A percentile compares a stretch with the other conserved stretches of the same genome.
Evolutionary conservation across 1,140 invertebrate genomes (phyloP).

Genomic region (Harpegnathos saltator): DNA sequence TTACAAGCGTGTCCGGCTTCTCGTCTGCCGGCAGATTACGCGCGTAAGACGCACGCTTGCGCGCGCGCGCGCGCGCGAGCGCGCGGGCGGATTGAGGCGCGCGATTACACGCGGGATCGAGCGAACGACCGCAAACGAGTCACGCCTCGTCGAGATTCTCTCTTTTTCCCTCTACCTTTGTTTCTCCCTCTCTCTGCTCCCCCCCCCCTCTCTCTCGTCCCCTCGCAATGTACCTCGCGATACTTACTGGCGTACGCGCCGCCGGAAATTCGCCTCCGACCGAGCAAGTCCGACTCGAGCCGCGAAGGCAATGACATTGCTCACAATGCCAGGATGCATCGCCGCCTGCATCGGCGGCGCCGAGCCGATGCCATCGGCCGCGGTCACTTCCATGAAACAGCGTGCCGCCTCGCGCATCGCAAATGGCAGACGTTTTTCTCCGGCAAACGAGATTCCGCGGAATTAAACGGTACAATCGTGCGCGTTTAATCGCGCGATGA

Average conservation of each 20-base stretch:
- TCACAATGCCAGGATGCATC: slow-evolving; percentile 71
- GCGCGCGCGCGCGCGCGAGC: too few species aligned
- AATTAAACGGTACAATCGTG: slow-evolving; percentile 32
- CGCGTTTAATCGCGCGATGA: not conserved
- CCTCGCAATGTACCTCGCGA: slow-evolving; percentile 16
- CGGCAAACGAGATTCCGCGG: not conserved
- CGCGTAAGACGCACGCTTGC: not conserved
- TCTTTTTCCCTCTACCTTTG: too few species aligned
- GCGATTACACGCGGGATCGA: not conserved
- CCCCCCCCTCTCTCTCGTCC: too few species aligned
- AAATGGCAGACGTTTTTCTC: slow-evolving; percentile 19
- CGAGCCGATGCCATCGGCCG: slow-evolving; percentile 44
- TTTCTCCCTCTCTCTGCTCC: too few species aligned
- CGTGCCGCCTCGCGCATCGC: not conserved
- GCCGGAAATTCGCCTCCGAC: slow-evolving; percentile 70
- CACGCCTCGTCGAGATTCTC: too few species aligned
- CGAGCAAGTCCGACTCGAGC: slow-evolving; percentile 61
- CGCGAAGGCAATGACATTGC: slow-evolving; percentile 74
- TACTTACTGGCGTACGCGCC: slow-evolving; percentile 29
- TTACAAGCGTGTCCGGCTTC: slow-evolving; percentile 13
- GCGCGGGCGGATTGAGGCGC: not conserved
- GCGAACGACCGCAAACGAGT: too few species aligned
- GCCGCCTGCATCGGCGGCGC: slow-evolving; percentile 55
- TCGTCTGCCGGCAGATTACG: slow-evolving; percentile 3
- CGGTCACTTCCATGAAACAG: slow-evolving; percentile 51